These are phyloP conservation scores for Chloroceryle amazona DNA, from an alignment of 2,797 vertebrate genomes.

Conservation along the genomic window DNA sequence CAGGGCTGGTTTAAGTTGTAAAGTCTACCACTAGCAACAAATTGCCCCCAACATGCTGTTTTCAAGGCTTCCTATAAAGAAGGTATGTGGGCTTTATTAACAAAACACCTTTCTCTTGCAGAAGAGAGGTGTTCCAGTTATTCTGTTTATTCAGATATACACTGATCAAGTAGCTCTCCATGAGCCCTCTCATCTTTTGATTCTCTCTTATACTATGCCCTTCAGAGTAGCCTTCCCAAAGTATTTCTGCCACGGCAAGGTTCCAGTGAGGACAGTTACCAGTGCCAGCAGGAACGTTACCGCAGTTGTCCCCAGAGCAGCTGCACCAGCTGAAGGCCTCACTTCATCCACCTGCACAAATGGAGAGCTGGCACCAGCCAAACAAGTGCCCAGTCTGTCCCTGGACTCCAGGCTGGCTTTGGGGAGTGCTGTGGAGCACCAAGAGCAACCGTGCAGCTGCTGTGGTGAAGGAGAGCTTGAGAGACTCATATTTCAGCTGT, in stretches of 20 bases:
- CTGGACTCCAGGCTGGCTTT: neutral
- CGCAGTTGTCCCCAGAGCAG: neutral
- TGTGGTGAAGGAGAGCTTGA: neutral
- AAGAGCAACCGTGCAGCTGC: neutral
- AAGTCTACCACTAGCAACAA: neutral
- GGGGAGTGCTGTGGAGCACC: neutral
- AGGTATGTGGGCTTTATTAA: accelerated
- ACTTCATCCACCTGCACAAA: neutral
- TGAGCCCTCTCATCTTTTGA: accelerated
- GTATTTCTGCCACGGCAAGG: neutral
- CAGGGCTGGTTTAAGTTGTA: neutral
- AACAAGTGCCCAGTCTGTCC: neutral
- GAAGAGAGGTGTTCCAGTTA: neutral
- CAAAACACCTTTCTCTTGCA: neutral
- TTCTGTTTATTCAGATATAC: neutral
- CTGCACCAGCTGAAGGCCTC: neutral
- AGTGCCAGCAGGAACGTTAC: neutral
- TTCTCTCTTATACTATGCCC: neutral
- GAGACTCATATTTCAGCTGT: neutral
- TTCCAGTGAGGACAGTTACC: neutral
- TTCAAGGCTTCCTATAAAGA: neutral
- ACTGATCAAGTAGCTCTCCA: neutral
- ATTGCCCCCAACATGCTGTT: accelerated
- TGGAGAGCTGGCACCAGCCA: neutral
- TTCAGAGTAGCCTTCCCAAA: neutral